Conservation (phyloP, 2,113 vertebrate species). For the Melospiza georgiana region DNA sequence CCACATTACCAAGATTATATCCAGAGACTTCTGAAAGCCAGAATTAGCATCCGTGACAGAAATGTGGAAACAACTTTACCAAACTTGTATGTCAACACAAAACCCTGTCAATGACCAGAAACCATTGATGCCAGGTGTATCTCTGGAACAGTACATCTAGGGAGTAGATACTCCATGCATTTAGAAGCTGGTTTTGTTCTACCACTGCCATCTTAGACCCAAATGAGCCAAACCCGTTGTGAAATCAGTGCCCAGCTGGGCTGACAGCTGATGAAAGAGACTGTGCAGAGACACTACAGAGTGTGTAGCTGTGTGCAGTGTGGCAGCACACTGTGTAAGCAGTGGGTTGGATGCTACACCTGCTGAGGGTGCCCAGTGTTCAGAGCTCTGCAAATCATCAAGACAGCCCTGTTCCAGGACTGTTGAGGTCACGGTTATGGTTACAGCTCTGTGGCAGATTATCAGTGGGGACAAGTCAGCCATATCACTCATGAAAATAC, state of each 20-base stretch:
- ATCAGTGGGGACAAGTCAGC: not conserved
- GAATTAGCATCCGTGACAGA: not conserved
- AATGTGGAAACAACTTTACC: not conserved
- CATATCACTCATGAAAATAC: not conserved
- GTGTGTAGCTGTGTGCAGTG: not conserved
- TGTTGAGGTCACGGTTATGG: not conserved
- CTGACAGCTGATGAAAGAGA: not conserved
- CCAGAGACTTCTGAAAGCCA: not conserved
- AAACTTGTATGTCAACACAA: not conserved
- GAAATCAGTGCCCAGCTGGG: not conserved
- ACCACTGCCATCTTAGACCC: not conserved
- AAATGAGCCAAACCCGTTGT: not conserved
- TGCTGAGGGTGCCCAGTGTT: not conserved
- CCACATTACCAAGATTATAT: not conserved
- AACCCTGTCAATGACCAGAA: not conserved
- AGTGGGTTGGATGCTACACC: not conserved
- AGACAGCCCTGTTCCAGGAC: not conserved
- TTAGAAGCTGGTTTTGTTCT: not conserved
- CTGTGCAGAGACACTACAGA: not conserved
- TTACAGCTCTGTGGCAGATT: not conserved
- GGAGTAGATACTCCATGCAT: not conserved
- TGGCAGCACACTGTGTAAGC: fast-evolving
- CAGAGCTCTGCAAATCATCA: not conserved
- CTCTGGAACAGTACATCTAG: not conserved
- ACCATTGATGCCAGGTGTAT: not conserved